Conservation (phyloP, 2,113 vertebrate species). For the Hyperopisus bebe region DNA sequence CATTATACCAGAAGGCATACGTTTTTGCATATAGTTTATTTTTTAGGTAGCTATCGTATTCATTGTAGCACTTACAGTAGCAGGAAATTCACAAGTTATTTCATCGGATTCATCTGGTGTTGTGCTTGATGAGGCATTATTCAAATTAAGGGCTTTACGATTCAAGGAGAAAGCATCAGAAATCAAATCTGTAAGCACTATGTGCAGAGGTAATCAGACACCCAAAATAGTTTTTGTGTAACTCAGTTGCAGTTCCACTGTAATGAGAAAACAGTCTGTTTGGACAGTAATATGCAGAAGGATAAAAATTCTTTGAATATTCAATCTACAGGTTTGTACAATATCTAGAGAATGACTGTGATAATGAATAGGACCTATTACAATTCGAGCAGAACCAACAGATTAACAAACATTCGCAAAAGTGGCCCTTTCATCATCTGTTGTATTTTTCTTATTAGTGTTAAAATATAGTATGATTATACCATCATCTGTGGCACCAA, state of each 20-base stretch:
- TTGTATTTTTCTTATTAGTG: background rate
- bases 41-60: background rate
- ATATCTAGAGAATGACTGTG: background rate
- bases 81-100: background rate
- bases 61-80: background rate
- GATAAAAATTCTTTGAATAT: background rate
- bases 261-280: background rate
- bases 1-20: background rate
- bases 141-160: background rate
- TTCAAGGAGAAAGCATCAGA: background rate
- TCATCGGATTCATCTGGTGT: background rate
- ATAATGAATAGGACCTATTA: background rate
- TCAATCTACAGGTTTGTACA: background rate
- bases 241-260: background rate
- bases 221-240: background rate
- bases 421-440: background rate
- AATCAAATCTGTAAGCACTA: background rate
- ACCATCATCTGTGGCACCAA: background rate
- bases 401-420: background rate
- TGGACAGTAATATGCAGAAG: background rate
- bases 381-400: background rate
- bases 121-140: constrained; percentile 1
- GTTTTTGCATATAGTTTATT: background rate
- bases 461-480: background rate
- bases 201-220: background rate